Base-by-base conservation (phyloP, 2,113 vertebrate genomes). In the Todiramphus chloris region DNA sequence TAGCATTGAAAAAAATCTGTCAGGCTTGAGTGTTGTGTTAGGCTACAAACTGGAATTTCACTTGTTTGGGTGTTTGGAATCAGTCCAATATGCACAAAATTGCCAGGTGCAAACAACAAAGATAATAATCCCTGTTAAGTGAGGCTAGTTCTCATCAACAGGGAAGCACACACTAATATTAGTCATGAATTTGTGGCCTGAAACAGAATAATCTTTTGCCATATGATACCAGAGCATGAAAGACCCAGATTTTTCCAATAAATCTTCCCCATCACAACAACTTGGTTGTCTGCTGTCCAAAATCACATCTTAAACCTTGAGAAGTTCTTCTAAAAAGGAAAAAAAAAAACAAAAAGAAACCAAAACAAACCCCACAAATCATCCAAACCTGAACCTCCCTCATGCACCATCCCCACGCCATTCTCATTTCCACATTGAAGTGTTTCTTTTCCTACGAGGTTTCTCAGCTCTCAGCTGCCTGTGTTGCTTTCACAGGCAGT, bases 401-500 rank as follows among this genome's bases (percentile, higher is more conserved):
- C 33, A 11, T 30, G 10, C 43, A 9, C 70, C 58, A 43, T 43
- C 19, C 51, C 39, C 27, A 6, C 5, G 1, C 66, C 43, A 11
- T 37, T 53, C 37, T 53, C 17, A 17, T 64, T 64, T 80, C 77
- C 59, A 8, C 14, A 5, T 15, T 18, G 31, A 63, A 25, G 46
- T 37, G n/a, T 3, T 60, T 83, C 31, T 58, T 60, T 28, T n/a
- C 10, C 46, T 11, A 1, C 50, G 53, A 19, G 30, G 31, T 51
- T 55, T 19, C 68, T 59, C 44, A 44, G 33, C 21, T n/a, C 33
- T 87, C 41, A 62, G 11, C 33, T 90, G 43, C 93, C 33, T 7
- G 0, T 11, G 1, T 80, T 95, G 3, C 51, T 72, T 23, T 63
- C 55, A 2, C 68, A 99, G 99, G 99, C 99, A 0, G 99, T 99